Conservation (phyloP, 2,797 vertebrate species). For the Danio kyathit region DNA sequence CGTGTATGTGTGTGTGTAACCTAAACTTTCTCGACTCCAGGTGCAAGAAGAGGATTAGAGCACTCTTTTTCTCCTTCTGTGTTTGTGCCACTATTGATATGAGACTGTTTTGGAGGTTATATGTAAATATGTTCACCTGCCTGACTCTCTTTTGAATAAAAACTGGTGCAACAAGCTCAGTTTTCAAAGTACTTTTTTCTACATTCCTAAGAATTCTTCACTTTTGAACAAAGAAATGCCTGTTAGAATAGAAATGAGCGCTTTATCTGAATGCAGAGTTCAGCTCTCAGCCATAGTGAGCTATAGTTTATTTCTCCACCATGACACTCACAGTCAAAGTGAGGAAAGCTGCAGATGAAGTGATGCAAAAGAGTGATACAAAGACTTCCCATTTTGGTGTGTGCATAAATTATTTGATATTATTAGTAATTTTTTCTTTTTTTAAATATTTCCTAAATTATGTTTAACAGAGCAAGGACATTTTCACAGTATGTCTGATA, state of each 20-base stretch:
- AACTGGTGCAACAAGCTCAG: not conserved
- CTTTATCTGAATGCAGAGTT: not conserved
- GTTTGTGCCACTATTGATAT: constrained; percentile 52
- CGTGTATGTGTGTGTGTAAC: constrained; percentile 55
- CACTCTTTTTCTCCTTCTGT: constrained; percentile 41
- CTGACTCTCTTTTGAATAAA: constrained; percentile 1
- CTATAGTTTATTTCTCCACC: not conserved
- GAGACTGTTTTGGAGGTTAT: constrained; percentile 21
- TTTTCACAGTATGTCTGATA: no score
- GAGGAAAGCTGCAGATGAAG: no score
- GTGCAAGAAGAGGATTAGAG: constrained; percentile 61
- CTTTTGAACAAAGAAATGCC: not conserved
- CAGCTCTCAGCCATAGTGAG: not conserved
- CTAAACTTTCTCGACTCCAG: constrained; percentile 63
- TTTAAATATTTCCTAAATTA: no score
- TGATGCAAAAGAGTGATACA: no score
- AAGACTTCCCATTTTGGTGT: no score
- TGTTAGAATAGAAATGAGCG: not conserved
- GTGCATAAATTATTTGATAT: no score
- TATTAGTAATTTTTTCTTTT: no score
- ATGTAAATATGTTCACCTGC: constrained; percentile 26
- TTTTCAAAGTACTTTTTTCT: not conserved
- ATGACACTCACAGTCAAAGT: no score
- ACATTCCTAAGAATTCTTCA: not conserved
- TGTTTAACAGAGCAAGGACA: no score